Evolutionary conservation across 2,888 invertebrate species (phyloP).

Genomic region (Amiota minor): DNA sequence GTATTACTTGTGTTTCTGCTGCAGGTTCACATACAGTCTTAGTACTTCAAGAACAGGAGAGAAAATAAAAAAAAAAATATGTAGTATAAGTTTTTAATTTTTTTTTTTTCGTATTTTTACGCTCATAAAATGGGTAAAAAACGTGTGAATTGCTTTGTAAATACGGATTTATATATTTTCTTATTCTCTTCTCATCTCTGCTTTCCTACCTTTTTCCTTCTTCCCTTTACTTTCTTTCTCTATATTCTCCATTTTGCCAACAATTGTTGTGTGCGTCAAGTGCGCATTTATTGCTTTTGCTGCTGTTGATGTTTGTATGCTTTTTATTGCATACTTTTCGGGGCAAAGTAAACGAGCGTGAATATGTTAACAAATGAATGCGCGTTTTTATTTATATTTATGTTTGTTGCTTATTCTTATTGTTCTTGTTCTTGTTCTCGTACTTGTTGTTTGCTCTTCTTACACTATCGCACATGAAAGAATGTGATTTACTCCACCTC

Average conservation of each 20-base stretch:
- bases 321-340: constrained; percentile 24
- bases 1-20: too few species aligned
- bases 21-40: too few species aligned
- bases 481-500: too few species aligned
- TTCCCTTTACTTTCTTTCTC: too few species aligned
- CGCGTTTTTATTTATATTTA: constrained; percentile 18
- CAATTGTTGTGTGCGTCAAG: too few species aligned
- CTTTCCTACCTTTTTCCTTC: too few species aligned
- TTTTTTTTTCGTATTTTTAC: background rate
- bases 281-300: background rate
- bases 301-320: constrained; percentile 3
- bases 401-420: background rate
- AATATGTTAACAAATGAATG: constrained; percentile 23
- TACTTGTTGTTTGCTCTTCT: constrained; percentile 14
- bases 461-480: background rate
- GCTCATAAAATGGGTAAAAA: constrained; percentile 16
- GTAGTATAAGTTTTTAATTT: too few species aligned
- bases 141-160: constrained; percentile 27
- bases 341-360: background rate
- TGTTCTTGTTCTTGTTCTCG: constrained; percentile 5
- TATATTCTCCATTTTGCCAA: too few species aligned
- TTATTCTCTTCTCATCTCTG: background rate
- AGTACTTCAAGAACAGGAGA: too few species aligned
- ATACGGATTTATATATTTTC: background rate
- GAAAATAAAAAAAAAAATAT: too few species aligned